A percentile compares a stretch with the other conserved stretches of the same genome.
Conservation (phyloP, 2,113 vertebrate genomes). For the Ancistrus triradiatus region DNA sequence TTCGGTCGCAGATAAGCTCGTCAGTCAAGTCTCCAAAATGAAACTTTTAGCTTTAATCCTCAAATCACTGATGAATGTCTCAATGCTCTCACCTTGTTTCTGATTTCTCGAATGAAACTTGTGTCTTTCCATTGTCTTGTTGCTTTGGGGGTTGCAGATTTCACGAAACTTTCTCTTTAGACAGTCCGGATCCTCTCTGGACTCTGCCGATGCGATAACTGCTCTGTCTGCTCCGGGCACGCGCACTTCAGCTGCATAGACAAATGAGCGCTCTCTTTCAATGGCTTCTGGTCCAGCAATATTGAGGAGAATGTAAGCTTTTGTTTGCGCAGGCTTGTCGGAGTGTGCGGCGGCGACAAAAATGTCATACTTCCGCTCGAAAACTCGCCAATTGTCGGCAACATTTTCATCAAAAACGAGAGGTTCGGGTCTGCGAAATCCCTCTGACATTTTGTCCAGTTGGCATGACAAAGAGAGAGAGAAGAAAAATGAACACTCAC, state of each 20-base stretch:
- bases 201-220: background rate
- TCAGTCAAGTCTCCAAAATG: no score
- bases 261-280: constrained; percentile 29
- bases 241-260: constrained; percentile 21
- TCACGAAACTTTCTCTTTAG: constrained; percentile 32
- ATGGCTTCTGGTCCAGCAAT: constrained; percentile 36
- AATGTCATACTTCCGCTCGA: background rate
- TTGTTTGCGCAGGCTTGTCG: constrained; percentile 18
- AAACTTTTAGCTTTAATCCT: no score
- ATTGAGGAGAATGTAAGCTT: constrained; percentile 34
- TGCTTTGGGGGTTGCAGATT: no score
- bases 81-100: no score
- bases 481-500: no score
- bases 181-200: constrained; percentile 36
- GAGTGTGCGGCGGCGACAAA: constrained; percentile 34
- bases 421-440: constrained; percentile 27
- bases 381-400: constrained; percentile 27
- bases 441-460: no score
- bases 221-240: no score
- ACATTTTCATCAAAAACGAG: constrained; percentile 36
- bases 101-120: no score
- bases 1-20: no score
- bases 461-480: no score
- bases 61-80: no score
- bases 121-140: no score